These are phyloP conservation scores for Clivina fossor DNA, from an alignment of 2,888 invertebrate species.

Conservation along the genomic window DNA sequence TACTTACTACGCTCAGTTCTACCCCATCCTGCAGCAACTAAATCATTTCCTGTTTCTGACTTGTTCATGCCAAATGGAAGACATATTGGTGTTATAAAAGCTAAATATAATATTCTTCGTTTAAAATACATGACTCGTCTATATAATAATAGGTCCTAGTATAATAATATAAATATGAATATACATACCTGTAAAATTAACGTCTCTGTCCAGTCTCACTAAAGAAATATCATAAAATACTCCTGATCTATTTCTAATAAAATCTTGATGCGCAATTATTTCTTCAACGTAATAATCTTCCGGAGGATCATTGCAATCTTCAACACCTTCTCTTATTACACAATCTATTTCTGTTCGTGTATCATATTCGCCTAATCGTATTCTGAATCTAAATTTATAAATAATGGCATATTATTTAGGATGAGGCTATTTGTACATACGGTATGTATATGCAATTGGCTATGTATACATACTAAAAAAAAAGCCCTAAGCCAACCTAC, in stretches of 20 bases:
- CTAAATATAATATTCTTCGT: too few relatives aligned
- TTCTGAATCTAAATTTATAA: constrained; percentile 48
- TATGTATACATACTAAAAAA: too few relatives aligned
- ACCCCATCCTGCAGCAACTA: constrained; percentile 15
- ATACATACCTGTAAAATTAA: constrained; percentile 52
- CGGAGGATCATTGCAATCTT: constrained; percentile 52
- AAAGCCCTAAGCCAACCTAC: too few relatives aligned
- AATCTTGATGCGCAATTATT: constrained; percentile 53
- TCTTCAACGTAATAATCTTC: constrained; percentile 51
- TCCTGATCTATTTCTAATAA: constrained; percentile 45
- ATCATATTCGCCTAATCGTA: constrained; percentile 57
- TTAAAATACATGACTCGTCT: too few relatives aligned
- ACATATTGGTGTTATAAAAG: constrained; percentile 9
- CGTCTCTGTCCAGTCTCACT: constrained; percentile 51
- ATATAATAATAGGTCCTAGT: too few relatives aligned
- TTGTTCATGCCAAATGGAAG: constrained; percentile 3
- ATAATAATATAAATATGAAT: too few relatives aligned
- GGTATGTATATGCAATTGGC: too few relatives aligned
- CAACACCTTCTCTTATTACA: constrained; percentile 48
- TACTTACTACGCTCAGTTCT: constrained; percentile 4
- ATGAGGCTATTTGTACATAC: too few relatives aligned
- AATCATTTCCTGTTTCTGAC: constrained; percentile 1
- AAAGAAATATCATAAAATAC: constrained; percentile 56
- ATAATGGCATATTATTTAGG: too few relatives aligned
- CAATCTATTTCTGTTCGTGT: constrained; percentile 53